A percentile compares a stretch with the other conserved stretches of the same genome.
phyloP scores from a whole-genome alignment of 2,797 vertebrate genomes.

The Nannoperca australis region DNA sequence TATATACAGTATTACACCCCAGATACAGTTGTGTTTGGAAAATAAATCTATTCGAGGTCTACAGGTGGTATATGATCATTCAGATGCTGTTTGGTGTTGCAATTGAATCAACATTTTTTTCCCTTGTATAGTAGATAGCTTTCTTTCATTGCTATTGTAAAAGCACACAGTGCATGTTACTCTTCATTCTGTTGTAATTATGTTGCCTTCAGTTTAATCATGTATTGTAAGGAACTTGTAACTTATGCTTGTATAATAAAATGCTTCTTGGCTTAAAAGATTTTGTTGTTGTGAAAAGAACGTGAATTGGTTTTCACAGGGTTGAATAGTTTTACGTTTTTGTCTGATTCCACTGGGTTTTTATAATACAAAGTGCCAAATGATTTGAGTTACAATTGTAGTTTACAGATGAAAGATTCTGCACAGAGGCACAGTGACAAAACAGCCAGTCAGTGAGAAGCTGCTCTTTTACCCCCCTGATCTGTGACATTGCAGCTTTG shows the following conservation, averaged over 20 bases:
- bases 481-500: conserved; percentile 1
- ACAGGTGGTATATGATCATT: conserved; percentile 15
- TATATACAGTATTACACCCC: conserved; percentile 4
- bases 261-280: conserved; percentile 65
- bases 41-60: conserved; percentile 19
- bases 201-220: conserved; percentile 60
- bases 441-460: neutral
- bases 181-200: conserved; percentile 60
- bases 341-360: neutral
- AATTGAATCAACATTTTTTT: conserved; percentile 21
- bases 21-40: conserved; percentile 30
- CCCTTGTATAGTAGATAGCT: conserved; percentile 21
- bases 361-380: too few relatives aligned
- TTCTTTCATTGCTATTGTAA: conserved; percentile 52
- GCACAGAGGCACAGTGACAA: too few relatives aligned
- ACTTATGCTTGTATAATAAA: conserved; percentile 79
- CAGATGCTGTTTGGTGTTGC: conserved; percentile 51
- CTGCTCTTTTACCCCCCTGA: neutral
- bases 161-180: conserved; percentile 45
- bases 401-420: too few relatives aligned
- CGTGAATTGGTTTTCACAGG: neutral
- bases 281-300: conserved; percentile 1
- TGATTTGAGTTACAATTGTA: too few relatives aligned
- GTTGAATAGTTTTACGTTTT: neutral
- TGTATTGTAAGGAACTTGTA: conserved; percentile 66